Evolutionary conservation across 2,797 vertebrate species (phyloP), one percentile per base, ranked within the genome.

Genomic region (Sebastes steindachneri): DNA sequence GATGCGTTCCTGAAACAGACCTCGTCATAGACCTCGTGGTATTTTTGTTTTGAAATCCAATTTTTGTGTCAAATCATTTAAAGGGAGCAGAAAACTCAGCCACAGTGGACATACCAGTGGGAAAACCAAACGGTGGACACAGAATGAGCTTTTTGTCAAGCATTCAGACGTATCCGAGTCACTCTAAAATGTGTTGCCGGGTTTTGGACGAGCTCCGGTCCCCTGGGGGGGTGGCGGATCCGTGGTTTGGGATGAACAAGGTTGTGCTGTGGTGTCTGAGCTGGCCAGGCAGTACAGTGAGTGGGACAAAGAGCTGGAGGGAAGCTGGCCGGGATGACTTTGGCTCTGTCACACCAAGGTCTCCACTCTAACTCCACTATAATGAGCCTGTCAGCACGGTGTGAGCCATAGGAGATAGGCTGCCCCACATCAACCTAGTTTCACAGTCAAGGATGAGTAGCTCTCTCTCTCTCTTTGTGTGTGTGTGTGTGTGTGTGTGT

Each of bases 311-410:
- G 70, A 67, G 80, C 65, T 78, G 79, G 71, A 58, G 80, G 76
- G 76, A 75, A 68, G 82, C 75, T 67, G 88, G 83, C 81, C 21
- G 3, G 9, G 55, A 83, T 91, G 90, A 92, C 91, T 93, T 92
- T 93, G 92, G 83, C 79, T 86, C 82, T 71, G 85, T 93, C 91
- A 91, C 84, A 89, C 88, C 89, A 93, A 91, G 89, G 91, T 89
- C 91, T 84, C 88, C 72, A 66, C 89, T 91, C 84, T 84, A 90
- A 89, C 88, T 93, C 89, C 73, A 55, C 87, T 87, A 70, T 93
- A 93, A 93, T 94, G 90, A 93, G 91, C 69, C 89, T 94, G 92
- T 91, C 93, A 91, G 84, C 71, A 37, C 31, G 19, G 65, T 68
- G 80, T 83, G 87, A 92, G 88, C 82, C 80, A 88, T 73, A 35